phyloP scores from a whole-genome alignment of 2,113 vertebrate genomes.

The Rallus limicola region DNA sequence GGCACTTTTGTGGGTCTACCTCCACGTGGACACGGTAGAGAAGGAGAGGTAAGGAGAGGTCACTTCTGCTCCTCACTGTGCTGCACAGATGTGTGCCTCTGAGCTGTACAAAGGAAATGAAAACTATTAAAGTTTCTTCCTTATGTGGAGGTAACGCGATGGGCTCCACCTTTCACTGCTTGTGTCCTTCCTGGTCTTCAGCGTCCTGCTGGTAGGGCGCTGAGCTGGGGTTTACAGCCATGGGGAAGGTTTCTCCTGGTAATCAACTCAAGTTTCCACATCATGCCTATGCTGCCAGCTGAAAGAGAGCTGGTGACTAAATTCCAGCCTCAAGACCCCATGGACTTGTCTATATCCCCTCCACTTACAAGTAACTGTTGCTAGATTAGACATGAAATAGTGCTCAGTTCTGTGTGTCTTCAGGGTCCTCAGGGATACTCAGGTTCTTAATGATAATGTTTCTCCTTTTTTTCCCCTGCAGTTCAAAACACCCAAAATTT shows the following conservation, averaged over 20 bases:
- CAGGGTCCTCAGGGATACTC: not conserved
- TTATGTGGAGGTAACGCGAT: not conserved
- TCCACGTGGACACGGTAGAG: not conserved
- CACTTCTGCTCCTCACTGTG: not conserved
- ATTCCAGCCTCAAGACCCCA: not conserved
- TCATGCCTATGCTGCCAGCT: not conserved
- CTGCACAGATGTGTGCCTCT: fast-evolving
- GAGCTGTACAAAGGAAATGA: not conserved
- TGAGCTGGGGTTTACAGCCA: not conserved
- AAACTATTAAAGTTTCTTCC: not conserved
- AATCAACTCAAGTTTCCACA: fast-evolving
- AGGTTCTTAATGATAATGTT: not conserved
- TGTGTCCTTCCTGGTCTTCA: not conserved
- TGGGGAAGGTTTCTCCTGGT: not conserved
- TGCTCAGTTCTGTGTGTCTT: not conserved
- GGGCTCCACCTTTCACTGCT: not conserved
- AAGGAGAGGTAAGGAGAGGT: not conserved
- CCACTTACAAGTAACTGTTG: not conserved
- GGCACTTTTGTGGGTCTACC: not conserved
- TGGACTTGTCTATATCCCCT: not conserved
- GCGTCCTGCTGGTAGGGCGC: not conserved
- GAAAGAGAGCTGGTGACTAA: not conserved
- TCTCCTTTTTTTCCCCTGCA: fast-evolving
- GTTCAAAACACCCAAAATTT: not conserved
- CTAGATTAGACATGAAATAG: not conserved